These are phyloP conservation scores for Torymus tubicola DNA, from an alignment of 2,888 invertebrate genomes.

Conservation along the genomic window DNA sequence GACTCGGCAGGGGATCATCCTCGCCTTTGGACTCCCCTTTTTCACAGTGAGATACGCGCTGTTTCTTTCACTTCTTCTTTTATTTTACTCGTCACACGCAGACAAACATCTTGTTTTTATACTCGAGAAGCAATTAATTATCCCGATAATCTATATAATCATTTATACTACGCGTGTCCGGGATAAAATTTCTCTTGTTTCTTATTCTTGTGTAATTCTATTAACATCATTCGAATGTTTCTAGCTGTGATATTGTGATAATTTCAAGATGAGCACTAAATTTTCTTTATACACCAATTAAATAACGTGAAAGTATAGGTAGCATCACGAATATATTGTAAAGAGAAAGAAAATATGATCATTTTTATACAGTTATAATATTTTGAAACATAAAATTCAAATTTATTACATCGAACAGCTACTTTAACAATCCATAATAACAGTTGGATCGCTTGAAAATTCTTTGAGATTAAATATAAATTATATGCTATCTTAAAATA, in stretches of 20 bases:
- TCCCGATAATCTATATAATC: conserved; percentile 35
- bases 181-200: conserved; percentile 47
- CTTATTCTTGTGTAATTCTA: conserved; percentile 6
- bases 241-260: conserved; percentile 28
- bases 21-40: conserved; percentile 45
- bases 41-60: conserved; percentile 26
- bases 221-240: conserved; percentile 31
- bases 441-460: neutral
- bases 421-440: no score
- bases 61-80: conserved; percentile 25
- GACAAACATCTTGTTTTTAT: conserved; percentile 56
- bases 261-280: neutral
- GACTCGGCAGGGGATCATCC: conserved; percentile 65
- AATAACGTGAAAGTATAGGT: no score
- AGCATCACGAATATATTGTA: no score
- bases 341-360: no score
- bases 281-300: no score
- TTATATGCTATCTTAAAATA: no score
- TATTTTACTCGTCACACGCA: conserved; percentile 46
- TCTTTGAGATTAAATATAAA: neutral
- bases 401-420: no score
- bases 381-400: no score
- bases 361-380: no score
- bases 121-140: conserved; percentile 44
- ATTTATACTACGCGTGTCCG: conserved; percentile 34